Conservation (phyloP, 2,888 invertebrate genomes). For the Conus canariensis region DNA sequence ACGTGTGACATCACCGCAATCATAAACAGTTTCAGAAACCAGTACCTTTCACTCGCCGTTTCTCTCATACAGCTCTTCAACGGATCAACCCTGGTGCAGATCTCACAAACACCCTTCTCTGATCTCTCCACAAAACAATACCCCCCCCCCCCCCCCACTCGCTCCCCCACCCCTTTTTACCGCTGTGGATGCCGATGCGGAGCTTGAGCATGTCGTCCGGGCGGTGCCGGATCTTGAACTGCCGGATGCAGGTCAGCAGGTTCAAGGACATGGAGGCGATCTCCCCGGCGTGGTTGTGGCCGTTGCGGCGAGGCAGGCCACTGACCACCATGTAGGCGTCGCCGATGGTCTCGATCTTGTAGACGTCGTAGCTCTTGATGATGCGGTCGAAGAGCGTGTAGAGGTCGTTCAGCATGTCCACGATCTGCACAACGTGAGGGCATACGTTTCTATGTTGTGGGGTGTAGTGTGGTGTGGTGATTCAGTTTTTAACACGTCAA, state of each 20-base stretch:
- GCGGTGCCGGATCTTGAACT: conserved; percentile 71
- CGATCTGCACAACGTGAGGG: conserved; percentile 85
- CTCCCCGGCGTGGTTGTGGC: conserved; percentile 73
- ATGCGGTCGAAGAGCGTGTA: conserved; percentile 97
- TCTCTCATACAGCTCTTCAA: too few species aligned
- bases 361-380: conserved; percentile 97
- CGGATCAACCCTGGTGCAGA: too few species aligned
- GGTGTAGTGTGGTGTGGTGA: not conserved
- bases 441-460: not conserved
- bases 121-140: too few species aligned
- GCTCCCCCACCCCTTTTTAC: conserved; percentile 51
- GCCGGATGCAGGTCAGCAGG: conserved; percentile 71
- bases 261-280: conserved; percentile 77
- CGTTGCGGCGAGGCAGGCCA: conserved; percentile 74
- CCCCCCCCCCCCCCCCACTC: too few species aligned
- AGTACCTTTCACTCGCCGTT: too few species aligned
- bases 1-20: too few species aligned
- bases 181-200: conserved; percentile 76
- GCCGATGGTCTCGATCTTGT: conserved; percentile 87
- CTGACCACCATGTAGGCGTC: conserved; percentile 78
- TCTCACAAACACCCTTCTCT: too few species aligned
- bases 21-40: too few species aligned
- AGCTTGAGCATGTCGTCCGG: conserved; percentile 70
- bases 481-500: too few species aligned
- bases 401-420: conserved; percentile 96